Evolutionary conservation across 1,140 invertebrate species (phyloP).

Genomic region (Ceratina japonica): DNA sequence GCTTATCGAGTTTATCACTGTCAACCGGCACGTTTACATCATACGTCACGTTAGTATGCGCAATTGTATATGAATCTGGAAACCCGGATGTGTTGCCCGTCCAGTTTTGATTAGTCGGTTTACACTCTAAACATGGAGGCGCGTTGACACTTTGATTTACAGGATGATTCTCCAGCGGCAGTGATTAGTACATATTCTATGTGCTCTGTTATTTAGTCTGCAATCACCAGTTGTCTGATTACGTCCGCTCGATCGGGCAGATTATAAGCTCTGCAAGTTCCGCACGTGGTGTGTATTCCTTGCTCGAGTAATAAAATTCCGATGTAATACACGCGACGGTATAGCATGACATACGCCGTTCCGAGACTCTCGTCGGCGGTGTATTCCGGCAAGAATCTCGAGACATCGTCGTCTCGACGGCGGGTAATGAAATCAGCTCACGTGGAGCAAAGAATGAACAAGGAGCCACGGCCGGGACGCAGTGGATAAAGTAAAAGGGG

Average conservation of each 20-base stretch:
- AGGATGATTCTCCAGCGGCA: not conserved
- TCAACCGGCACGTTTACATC: not conserved
- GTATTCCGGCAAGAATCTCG: slow-evolving; percentile 38
- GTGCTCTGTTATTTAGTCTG: too few relatives aligned
- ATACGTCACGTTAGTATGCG: slow-evolving; percentile 9
- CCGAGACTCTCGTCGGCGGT: slow-evolving; percentile 36
- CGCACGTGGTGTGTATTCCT: slow-evolving; percentile 5
- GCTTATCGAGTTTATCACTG: too few relatives aligned
- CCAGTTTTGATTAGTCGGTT: slow-evolving; percentile 16
- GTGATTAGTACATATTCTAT: not conserved
- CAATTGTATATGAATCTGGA: slow-evolving; percentile 20
- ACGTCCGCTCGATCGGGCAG: too few relatives aligned
- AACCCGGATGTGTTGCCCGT: slow-evolving; percentile 2
- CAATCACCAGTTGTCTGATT: too few relatives aligned
- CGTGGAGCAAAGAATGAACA: slow-evolving; percentile 29
- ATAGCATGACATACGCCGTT: slow-evolving; percentile 34
- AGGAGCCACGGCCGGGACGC: slow-evolving; percentile 53
- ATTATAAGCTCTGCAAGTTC: too few relatives aligned
- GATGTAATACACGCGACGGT: slow-evolving; percentile 8
- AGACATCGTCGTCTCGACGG: slow-evolving; percentile 42
- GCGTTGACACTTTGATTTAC: slow-evolving; percentile 4
- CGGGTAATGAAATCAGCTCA: slow-evolving; percentile 71
- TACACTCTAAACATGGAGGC: not conserved
- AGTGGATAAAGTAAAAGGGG: slow-evolving; percentile 70
- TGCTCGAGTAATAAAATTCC: slow-evolving; percentile 33